Percentiles rank a stretch among this genome's conserved stretches.
These are phyloP conservation scores for Oryzaephilus surinamensis DNA, from an alignment of 1,140 invertebrate species.

Conservation along the genomic window DNA sequence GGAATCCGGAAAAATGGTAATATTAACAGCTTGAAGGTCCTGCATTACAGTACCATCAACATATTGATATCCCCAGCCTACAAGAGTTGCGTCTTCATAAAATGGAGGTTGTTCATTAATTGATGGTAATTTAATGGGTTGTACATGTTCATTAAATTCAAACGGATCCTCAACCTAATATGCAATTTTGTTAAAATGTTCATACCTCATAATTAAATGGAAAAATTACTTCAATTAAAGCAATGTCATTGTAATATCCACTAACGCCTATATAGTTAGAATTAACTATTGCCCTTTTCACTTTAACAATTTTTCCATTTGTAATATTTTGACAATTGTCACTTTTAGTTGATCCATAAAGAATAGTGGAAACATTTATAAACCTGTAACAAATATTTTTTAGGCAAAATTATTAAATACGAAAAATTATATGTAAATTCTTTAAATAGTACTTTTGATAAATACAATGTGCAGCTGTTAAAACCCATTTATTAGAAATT, in stretches of 20 bases:
- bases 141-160: background rate
- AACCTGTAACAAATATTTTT: background rate
- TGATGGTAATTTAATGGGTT: background rate
- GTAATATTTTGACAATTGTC: background rate
- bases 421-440: background rate
- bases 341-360: background rate
- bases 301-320: background rate
- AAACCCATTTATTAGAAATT: background rate
- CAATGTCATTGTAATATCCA: conserved; percentile 6
- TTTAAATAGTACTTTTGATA: background rate
- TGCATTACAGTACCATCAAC: conserved; percentile 30
- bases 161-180: background rate
- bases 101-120: background rate
- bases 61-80: conserved; percentile 4
- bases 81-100: background rate
- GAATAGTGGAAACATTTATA: background rate
- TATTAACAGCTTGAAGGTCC: conserved; percentile 32
- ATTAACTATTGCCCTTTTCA: background rate
- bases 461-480: background rate
- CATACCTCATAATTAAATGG: background rate
- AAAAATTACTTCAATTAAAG: conserved; percentile 3
- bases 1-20: conserved; percentile 29
- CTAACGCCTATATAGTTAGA: background rate
- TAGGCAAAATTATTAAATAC: background rate
- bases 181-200: background rate